Evolutionary conservation across 2,888 invertebrate species (phyloP), one percentile per base, ranked within the genome.

Genomic region (Acleris sparsana): DNA sequence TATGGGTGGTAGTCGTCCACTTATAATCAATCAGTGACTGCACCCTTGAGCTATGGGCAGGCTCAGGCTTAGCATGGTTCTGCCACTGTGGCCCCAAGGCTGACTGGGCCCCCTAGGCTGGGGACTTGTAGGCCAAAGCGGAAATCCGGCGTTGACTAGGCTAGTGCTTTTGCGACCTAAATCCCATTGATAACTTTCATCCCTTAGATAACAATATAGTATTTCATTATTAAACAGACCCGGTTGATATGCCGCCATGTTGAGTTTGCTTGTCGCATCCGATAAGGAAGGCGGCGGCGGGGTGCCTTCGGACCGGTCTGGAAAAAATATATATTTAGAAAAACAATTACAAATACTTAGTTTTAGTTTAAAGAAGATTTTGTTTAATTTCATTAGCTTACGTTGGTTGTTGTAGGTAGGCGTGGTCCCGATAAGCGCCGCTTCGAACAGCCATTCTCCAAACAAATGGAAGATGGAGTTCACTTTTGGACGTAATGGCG

Each of bases 371-470:
- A 3, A 25, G 22, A 18, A 18, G 33, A 48, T 46, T 46, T 49
- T 62, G 64, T 5, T 46, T 16, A 22, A 9, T 29, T 43, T n/a
- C 7, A 44, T 17, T 29, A 20, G 82, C 88, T 85, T 60, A 91
- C 91, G 89, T 73, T 85, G 88, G 53, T 72, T 83, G 55, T 74
- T 79, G 64, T 81, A 75, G 0, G 74, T 70, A 0, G 88, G 82
- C 1, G 82, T 80, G 17, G 96, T 97, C 3, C 98, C 98, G 74
- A 98, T 96, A 74, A 98, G 96, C 3, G 98, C 97, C 5, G 98
- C 98, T 86, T 99, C 99, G 84, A 99, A 98, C 70, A 99, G 91
- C 99, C 99, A 99, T 80, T 97, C 97, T 1, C 99, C 99, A 87
- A 99, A 98, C 72, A 99, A 93, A 86, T 99, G 98, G 66, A 99